Evolutionary conservation across 2,797 vertebrate species (phyloP), one percentile per base, ranked within the genome.

Genomic region (Bovichtus variegatus): DNA sequence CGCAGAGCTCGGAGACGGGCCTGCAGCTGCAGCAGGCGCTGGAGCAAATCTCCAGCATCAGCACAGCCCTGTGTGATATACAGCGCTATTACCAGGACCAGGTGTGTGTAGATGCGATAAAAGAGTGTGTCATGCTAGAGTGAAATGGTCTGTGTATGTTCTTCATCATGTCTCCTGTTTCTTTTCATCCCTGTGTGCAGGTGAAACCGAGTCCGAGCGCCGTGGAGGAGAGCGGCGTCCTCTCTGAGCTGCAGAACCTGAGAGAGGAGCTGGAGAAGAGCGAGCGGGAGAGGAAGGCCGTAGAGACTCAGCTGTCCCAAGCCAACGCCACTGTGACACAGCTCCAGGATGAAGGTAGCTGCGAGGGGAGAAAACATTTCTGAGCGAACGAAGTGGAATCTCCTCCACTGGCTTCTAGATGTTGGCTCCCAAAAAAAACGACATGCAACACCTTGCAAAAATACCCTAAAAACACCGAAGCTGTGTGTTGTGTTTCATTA

Each of bases 301-400:
- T 92, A 50, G 79, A 86, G 51, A 60, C 34, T 6, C 82, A 66
- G 68, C 89, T 97, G 54, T 67, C 36, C 44, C 91, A 89, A n/a
- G 84, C 90, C 0, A 83, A 92, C 41, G 6, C 49, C 41, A 62
- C 61, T 0, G 78, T 89, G 9, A 7, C 6, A 0, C 72, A 36
- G 29, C 91, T 97, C 36, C 83, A 93, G 73, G 84, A 89, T 18
- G 88, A 94, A 94, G 95, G 96, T 96, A 79, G 2, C 23, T 18
- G 34, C 58, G 19, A 15, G 23, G 4, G 16, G n/a, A 12, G 36
- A 27, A n/a, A 36, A 9, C 9, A 12, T 9, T 9, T 38, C 13
- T 23, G 3, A 15, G 25, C 27, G 15, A 25, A 49, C 27, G 23
- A 51, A 19, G 19, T 23, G 5, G 15, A 23, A 9, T 25, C 66